A percentile compares a stretch with the other conserved stretches of the same genome.
Evolutionary conservation across 1,140 invertebrate genomes (phyloP).

Genomic region (Pseudomyrmex cubaensis): DNA sequence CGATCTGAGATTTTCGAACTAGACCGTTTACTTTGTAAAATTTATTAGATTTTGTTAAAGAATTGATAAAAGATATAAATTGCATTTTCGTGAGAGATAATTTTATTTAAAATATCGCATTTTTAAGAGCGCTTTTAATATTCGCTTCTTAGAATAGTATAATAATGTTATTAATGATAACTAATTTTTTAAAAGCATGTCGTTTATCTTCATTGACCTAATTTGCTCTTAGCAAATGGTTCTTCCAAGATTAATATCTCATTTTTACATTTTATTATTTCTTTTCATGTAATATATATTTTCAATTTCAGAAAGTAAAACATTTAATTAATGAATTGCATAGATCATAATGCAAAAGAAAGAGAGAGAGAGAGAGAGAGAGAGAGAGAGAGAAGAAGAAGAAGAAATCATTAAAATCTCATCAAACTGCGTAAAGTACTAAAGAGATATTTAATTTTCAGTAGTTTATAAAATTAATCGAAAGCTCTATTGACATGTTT

Average conservation of each 20-base stretch:
- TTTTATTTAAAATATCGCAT: not conserved
- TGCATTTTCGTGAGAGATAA: not conserved
- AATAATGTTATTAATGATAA: not conserved
- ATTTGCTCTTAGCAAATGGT: not conserved
- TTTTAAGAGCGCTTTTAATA: not conserved
- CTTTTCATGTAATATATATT: not conserved
- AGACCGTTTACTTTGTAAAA: not conserved
- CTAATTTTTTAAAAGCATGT: conserved; percentile 5
- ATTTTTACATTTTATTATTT: not conserved
- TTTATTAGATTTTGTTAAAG: not conserved
- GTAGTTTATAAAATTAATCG: not conserved
- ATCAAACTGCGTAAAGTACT: not conserved
- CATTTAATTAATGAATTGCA: not conserved
- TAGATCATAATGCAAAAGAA: not conserved
- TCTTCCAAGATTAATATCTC: conserved; percentile 24
- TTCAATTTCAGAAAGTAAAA: conserved; percentile 16
- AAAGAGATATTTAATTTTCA: not conserved
- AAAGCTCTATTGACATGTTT: not conserved
- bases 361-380: not conserved
- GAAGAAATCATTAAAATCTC: not conserved
- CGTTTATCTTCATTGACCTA: conserved; percentile 42
- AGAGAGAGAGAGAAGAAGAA: too few relatives aligned
- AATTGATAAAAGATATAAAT: not conserved
- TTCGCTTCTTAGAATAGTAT: not conserved
- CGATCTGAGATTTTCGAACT: not conserved